These are phyloP conservation scores for Chironomus riparius DNA, from an alignment of 2,888 invertebrate genomes.

Conservation along the genomic window DNA sequence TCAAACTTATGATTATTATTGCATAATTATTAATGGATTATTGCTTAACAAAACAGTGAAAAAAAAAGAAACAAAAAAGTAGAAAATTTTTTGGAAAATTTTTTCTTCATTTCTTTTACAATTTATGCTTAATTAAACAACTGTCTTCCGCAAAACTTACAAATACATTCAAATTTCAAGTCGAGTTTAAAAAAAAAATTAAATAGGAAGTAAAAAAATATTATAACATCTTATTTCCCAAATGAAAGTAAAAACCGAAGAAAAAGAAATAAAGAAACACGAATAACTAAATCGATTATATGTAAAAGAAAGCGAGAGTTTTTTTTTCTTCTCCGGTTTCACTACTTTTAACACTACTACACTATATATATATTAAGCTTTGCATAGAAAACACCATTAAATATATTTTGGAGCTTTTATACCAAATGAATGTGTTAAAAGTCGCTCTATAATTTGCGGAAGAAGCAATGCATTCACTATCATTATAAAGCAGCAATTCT, in stretches of 20 bases:
- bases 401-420: not conserved
- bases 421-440: too few species aligned
- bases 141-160: constrained; percentile 17
- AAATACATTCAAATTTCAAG: not conserved
- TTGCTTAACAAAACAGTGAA: not conserved
- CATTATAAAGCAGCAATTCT: too few species aligned
- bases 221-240: constrained; percentile 26
- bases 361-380: not conserved
- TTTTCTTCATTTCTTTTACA: not conserved
- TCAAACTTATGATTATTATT: not conserved
- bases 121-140: constrained; percentile 21
- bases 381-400: not conserved
- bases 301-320: constrained; percentile 25
- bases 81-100: not conserved
- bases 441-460: too few species aligned
- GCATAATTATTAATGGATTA: not conserved
- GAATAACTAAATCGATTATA: constrained; percentile 3
- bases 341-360: not conserved
- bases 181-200: not conserved
- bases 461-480: too few species aligned
- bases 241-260: constrained; percentile 20
- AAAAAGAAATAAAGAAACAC: constrained; percentile 5
- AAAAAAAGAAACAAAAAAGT: not conserved
- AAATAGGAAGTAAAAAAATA: constrained; percentile 27
- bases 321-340: not conserved